Conservation (phyloP, 2,888 invertebrate species). For the Anarsia innoxiella region DNA sequence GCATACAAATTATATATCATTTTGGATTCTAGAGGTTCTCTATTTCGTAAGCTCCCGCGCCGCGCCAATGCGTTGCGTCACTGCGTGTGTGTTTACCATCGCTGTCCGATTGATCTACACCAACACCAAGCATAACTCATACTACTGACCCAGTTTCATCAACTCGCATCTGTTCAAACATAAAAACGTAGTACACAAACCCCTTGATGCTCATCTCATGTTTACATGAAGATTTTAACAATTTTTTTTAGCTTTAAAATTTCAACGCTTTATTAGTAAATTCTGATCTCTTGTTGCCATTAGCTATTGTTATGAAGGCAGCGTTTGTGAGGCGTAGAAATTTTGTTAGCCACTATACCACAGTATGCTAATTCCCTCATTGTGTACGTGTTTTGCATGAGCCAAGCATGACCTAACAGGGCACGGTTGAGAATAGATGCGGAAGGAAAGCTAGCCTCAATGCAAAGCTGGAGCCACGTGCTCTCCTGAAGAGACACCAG, state of each 20-base stretch:
- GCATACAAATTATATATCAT: constrained; percentile 44
- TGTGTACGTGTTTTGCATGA: constrained; percentile 61
- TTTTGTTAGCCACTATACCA: constrained; percentile 32
- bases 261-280: not conserved
- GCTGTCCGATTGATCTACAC: constrained; percentile 50
- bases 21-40: constrained; percentile 40
- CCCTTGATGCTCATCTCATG: constrained; percentile 36
- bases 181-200: too few species aligned
- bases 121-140: constrained; percentile 41
- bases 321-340: constrained; percentile 23
- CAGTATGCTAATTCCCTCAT: constrained; percentile 52
- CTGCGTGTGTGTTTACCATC: constrained; percentile 52
- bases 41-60: constrained; percentile 52
- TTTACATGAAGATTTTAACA: constrained; percentile 14
- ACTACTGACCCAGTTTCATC: constrained; percentile 59
- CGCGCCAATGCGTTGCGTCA: constrained; percentile 48
- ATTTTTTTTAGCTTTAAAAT: not conserved
- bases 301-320: constrained; percentile 24
- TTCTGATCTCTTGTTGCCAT: not conserved
- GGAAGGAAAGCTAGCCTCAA: constrained; percentile 65
- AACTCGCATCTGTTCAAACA: constrained; percentile 49
- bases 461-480: constrained; percentile 54
- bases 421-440: constrained; percentile 60
- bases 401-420: constrained; percentile 56
- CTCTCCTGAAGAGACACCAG: constrained; percentile 22